These are phyloP conservation scores for Diorhabda elongata DNA, from an alignment of 1,140 invertebrate species.

Conservation along the genomic window DNA sequence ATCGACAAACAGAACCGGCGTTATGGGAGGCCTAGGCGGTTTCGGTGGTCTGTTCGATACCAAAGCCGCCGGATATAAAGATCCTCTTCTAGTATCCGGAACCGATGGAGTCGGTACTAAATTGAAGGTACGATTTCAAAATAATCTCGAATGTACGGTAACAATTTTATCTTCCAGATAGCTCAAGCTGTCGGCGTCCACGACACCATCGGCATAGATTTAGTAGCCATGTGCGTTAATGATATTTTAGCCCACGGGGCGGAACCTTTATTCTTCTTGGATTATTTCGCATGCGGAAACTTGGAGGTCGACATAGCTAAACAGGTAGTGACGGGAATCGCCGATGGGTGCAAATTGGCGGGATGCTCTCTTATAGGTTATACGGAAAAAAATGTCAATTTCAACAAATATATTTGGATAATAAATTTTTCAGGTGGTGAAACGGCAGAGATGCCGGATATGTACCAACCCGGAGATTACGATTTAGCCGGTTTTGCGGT, in stretches of 20 bases:
- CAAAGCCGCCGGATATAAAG: conserved; percentile 62
- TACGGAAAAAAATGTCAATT: not conserved
- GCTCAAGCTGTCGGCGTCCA: conserved; percentile 76
- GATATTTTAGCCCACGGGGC: conserved; percentile 93
- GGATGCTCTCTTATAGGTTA: conserved; percentile 85
- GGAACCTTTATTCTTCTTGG: conserved; percentile 91
- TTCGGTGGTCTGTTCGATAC: conserved; percentile 91
- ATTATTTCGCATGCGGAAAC: conserved; percentile 92
- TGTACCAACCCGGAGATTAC: conserved; percentile 84
- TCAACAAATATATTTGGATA: not conserved
- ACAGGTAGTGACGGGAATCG: conserved; percentile 78
- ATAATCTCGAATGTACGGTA: not conserved
- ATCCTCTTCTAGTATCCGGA: conserved; percentile 88
- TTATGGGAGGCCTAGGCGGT: conserved; percentile 78
- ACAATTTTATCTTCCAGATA: conserved; percentile 56
- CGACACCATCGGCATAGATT: conserved; percentile 85
- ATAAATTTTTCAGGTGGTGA: conserved; percentile 68
- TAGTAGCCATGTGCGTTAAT: conserved; percentile 98
- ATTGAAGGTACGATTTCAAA: conserved; percentile 63
- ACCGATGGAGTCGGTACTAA: conserved; percentile 98
- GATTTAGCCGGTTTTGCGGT: conserved; percentile 95
- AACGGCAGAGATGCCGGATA: conserved; percentile 94
- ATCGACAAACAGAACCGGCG: conserved; percentile 66
- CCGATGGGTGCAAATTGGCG: conserved; percentile 79
- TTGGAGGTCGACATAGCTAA: conserved; percentile 73